Conservation (phyloP, 2,113 vertebrate genomes). For the Thamnaconus septentrionalis region DNA sequence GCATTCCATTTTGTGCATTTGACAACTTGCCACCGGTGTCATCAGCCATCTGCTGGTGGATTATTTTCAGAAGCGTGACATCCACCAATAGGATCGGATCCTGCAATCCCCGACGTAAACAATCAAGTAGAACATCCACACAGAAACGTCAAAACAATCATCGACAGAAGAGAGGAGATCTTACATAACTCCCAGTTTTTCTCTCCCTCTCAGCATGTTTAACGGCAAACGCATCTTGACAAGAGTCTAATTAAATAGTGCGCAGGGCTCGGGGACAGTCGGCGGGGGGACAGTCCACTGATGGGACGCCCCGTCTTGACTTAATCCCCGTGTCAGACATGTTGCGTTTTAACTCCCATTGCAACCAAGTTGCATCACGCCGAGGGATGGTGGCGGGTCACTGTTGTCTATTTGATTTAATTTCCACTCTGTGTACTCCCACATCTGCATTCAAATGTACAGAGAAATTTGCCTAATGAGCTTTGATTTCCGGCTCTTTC, state of each 20-base stretch:
- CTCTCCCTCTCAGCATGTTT: too few species aligned
- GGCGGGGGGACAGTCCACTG: conserved; percentile 18
- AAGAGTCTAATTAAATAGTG: too few species aligned
- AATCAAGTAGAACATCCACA: not conserved
- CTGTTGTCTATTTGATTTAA: conserved; percentile 23
- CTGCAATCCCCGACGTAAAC: too few species aligned
- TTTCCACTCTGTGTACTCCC: conserved; percentile 5
- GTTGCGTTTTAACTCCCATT: conserved; percentile 45
- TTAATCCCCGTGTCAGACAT: conserved; percentile 35
- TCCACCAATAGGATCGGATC: conserved; percentile 30
- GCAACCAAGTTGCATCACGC: conserved; percentile 59
- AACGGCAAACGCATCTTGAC: too few species aligned
- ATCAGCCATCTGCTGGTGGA: not conserved
- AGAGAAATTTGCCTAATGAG: not conserved
- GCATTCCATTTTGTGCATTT: not conserved
- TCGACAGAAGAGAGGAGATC: too few species aligned
- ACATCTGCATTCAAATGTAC: conserved; percentile 16
- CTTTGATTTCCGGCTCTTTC: not conserved
- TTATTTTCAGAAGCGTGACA: conserved; percentile 6
- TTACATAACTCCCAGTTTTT: too few species aligned
- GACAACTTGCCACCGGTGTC: conserved; percentile 1
- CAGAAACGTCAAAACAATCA: not conserved
- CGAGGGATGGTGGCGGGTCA: conserved; percentile 39
- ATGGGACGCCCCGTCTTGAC: conserved; percentile 17
- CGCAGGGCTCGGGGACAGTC: not conserved